These are phyloP conservation scores for Huso huso DNA, from an alignment of 2,797 vertebrate species.

Conservation along the genomic window DNA sequence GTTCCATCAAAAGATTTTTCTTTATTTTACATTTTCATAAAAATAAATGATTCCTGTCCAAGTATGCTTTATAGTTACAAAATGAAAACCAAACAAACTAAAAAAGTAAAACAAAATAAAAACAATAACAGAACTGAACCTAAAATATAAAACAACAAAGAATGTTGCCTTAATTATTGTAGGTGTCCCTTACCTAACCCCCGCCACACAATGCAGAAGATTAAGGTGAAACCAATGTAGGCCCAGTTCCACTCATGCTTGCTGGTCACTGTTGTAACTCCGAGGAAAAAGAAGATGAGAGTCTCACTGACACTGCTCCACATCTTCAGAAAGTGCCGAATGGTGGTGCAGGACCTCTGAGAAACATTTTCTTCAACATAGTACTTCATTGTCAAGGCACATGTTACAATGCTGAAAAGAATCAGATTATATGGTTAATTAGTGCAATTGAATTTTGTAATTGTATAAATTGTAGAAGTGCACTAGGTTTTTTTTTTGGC, in stretches of 20 bases:
- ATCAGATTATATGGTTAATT: conserved; percentile 21
- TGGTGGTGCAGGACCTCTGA: conserved; percentile 91
- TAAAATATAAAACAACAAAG: neutral
- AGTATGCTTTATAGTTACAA: too few relatives aligned
- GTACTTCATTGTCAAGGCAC: conserved; percentile 96
- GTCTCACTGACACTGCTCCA: conserved; percentile 89
- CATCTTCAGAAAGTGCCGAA: conserved; percentile 94
- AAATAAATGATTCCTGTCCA: too few relatives aligned
- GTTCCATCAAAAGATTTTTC: too few relatives aligned
- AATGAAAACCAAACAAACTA: too few relatives aligned
- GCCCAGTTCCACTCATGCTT: conserved; percentile 96
- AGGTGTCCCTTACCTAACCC: conserved; percentile 67
- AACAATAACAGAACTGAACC: too few relatives aligned
- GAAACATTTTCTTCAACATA: conserved; percentile 95
- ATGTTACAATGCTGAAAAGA: conserved; percentile 76
- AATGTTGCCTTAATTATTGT: neutral
- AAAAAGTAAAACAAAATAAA: too few relatives aligned
- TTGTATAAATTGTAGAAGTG: too few relatives aligned
- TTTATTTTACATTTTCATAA: too few relatives aligned
- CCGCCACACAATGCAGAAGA: conserved; percentile 88
- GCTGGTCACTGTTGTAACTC: conserved; percentile 85
- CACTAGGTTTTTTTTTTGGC: too few relatives aligned
- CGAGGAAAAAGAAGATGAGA: conserved; percentile 96
- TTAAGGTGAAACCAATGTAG: conserved; percentile 84
- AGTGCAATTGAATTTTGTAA: too few relatives aligned